These are phyloP conservation scores for Eucidaris tribuloides DNA, from an alignment of 35 echinoderm and acorn worm genomes.

Conservation along the genomic window DNA sequence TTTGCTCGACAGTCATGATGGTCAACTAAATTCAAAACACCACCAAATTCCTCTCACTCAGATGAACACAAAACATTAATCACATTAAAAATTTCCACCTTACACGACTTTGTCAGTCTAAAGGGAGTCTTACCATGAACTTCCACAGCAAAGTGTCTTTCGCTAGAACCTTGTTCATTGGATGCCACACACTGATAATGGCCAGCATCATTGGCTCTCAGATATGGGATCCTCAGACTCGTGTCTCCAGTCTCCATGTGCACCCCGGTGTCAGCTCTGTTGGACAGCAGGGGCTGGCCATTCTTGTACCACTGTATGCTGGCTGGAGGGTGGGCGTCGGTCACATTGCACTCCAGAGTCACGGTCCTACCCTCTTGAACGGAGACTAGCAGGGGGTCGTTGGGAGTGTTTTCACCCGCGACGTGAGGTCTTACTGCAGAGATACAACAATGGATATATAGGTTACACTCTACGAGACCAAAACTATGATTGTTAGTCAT, in stretches of 20 bases:
- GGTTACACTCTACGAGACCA: too few relatives aligned
- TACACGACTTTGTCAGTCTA: too few relatives aligned
- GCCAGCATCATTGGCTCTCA: conserved; percentile 53
- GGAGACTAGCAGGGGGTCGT: conserved; percentile 37
- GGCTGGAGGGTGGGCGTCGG: conserved; percentile 73
- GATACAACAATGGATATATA: too few relatives aligned
- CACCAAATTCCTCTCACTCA: too few relatives aligned
- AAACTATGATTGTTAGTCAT: too few relatives aligned
- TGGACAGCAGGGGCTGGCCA: conserved; percentile 1
- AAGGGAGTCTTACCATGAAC: conserved; percentile 93
- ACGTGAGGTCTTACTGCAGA: conserved; percentile 72
- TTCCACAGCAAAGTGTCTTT: conserved; percentile 55
- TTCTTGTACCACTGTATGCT: conserved; percentile 57
- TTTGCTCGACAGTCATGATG: too few relatives aligned
- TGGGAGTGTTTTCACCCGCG: conserved; percentile 71
- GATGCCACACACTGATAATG: conserved; percentile 79
- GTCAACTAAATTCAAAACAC: too few relatives aligned
- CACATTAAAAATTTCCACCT: too few relatives aligned
- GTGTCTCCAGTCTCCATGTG: conserved; percentile 38
- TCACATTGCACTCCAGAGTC: conserved; percentile 74
- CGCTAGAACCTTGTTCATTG: conserved; percentile 39
- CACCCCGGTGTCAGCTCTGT: conserved; percentile 36
- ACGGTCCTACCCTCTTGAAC: conserved; percentile 33
- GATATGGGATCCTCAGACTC: conserved; percentile 51
- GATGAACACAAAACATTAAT: too few relatives aligned